These are phyloP conservation scores for Sus cebifrons DNA, from an alignment of 2,797 vertebrate genomes.

Conservation along the genomic window DNA sequence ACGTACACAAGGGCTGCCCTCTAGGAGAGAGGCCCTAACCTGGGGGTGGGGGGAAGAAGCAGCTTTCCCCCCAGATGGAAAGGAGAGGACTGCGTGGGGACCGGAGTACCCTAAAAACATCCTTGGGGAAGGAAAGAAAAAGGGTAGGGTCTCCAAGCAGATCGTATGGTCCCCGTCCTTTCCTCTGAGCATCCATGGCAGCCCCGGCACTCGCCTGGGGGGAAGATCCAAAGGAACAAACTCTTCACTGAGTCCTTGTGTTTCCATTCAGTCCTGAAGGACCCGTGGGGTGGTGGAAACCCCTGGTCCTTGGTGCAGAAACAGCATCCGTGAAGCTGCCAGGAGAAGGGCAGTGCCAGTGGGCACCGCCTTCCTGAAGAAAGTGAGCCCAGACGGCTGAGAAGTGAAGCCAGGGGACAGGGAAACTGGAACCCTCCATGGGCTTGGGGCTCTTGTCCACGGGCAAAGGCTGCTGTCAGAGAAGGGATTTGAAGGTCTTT, in stretches of 20 bases:
- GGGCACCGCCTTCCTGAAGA: background rate
- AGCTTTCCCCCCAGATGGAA: background rate
- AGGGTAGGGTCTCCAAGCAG: background rate
- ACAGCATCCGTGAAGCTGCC: slow-evolving; percentile 61
- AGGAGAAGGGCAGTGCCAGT: background rate
- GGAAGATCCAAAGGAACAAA: slow-evolving; percentile 53
- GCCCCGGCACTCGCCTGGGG: slow-evolving; percentile 48
- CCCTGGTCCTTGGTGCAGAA: slow-evolving; percentile 55
- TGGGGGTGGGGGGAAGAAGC: background rate
- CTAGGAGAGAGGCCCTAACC: slow-evolving; percentile 37
- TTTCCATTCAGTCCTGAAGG: slow-evolving; percentile 8
- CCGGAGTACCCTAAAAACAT: background rate
- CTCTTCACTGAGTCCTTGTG: background rate
- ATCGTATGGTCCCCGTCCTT: background rate
- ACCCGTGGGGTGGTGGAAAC: background rate
- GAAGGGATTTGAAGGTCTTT: background rate
- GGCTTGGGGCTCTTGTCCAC: background rate
- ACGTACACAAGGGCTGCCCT: background rate
- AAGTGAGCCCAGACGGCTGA: background rate
- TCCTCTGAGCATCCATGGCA: slow-evolving; percentile 40
- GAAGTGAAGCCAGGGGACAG: background rate
- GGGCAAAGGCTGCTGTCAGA: background rate
- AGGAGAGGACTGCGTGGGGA: background rate
- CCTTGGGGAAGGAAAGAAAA: background rate
- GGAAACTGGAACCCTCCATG: background rate